Conservation (phyloP, 1,140 invertebrate genomes). For the Bombus ignitus region DNA sequence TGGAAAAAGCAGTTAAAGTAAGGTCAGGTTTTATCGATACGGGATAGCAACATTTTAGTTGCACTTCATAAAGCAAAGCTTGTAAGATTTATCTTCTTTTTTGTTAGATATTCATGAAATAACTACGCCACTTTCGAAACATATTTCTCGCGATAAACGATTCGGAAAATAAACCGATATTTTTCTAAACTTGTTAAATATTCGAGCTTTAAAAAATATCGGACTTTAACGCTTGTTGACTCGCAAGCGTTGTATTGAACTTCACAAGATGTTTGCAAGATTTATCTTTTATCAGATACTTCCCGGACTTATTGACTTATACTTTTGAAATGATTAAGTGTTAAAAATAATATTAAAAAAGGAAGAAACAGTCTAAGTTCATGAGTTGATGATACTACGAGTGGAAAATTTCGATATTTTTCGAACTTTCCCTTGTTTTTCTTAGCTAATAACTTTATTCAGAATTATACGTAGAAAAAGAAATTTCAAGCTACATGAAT, state of each 20-base stretch:
- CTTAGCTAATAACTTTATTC: too few relatives aligned
- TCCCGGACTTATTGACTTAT: neutral
- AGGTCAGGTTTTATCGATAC: slow-evolving; percentile 1
- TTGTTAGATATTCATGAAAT: neutral
- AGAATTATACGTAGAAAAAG: too few relatives aligned
- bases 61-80: neutral
- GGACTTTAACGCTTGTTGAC: neutral
- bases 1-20: neutral
- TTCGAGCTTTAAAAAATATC: neutral
- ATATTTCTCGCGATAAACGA: neutral
- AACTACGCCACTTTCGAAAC: neutral
- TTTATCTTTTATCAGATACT: slow-evolving; percentile 15
- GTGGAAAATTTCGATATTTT: too few relatives aligned
- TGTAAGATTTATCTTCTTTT: neutral
- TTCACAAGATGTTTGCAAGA: neutral
- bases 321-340: neutral
- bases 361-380: neutral
- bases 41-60: neutral
- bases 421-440: too few relatives aligned
- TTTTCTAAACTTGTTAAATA: neutral
- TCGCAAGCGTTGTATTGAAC: neutral
- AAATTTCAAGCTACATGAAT: too few relatives aligned
- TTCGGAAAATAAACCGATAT: neutral
- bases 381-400: neutral
- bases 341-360: neutral